Evolutionary conservation across 2,113 vertebrate genomes (phyloP).

Genomic region (Melanostigma gelatinosum): DNA sequence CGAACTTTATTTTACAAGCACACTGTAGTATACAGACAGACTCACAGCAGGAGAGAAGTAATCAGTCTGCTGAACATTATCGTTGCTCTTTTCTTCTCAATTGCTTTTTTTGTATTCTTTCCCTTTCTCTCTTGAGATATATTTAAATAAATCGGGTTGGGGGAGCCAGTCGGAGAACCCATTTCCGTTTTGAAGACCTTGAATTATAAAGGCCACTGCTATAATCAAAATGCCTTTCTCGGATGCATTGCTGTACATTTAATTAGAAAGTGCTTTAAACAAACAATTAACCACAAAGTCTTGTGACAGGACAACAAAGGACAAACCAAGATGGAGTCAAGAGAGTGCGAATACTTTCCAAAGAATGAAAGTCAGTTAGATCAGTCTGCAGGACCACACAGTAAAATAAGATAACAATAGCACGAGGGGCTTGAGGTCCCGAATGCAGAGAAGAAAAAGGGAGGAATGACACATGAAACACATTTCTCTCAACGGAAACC

Average conservation of each 20-base stretch:
- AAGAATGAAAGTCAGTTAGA: slow-evolving; percentile 20
- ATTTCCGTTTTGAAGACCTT: slow-evolving; percentile 42
- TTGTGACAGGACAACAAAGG: slow-evolving; percentile 51
- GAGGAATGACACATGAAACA: not conserved
- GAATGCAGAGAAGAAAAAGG: not conserved
- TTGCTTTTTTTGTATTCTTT: not conserved
- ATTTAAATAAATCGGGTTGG: slow-evolving; percentile 20
- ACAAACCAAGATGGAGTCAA: slow-evolving; percentile 26
- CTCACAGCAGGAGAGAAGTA: slow-evolving; percentile 3
- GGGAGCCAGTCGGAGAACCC: slow-evolving; percentile 28
- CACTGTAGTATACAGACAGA: not conserved
- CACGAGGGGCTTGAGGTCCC: not conserved
- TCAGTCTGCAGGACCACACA: slow-evolving; percentile 10
- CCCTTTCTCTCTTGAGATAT: slow-evolving; percentile 20
- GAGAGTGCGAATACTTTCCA: slow-evolving; percentile 25
- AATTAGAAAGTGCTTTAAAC: slow-evolving; percentile 47
- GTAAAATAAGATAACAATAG: not conserved
- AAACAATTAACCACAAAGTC: slow-evolving; percentile 37
- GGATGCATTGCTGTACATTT: slow-evolving; percentile 40
- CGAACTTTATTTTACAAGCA: slow-evolving; percentile 13
- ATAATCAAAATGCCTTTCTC: slow-evolving; percentile 48
- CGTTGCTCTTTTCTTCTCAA: slow-evolving; percentile 15
- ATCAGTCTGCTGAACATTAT: not conserved
- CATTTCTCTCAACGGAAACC: not conserved
- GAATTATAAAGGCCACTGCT: slow-evolving; percentile 45